Conservation (phyloP, 2,888 invertebrate genomes). For the Dryadula phaetusa region DNA sequence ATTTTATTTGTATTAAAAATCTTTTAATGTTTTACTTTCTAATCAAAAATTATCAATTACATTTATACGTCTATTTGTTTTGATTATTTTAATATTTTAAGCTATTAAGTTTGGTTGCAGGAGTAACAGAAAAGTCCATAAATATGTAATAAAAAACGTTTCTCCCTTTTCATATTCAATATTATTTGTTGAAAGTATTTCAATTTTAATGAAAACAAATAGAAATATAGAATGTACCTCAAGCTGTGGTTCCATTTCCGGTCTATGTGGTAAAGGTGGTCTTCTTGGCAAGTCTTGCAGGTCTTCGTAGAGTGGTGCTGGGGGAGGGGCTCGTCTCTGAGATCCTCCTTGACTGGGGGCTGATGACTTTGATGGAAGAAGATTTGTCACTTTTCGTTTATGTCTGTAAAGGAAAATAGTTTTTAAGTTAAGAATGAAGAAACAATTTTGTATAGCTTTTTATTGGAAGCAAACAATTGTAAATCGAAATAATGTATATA, state of each 20-base stretch:
- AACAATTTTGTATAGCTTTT: neutral
- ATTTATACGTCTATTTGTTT: too few species aligned
- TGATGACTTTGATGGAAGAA: slow-evolving; percentile 92
- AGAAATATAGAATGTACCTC: slow-evolving; percentile 61
- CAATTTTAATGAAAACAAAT: too few species aligned
- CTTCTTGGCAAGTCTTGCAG: slow-evolving; percentile 87
- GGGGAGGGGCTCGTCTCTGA: slow-evolving; percentile 79
- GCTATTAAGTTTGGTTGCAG: too few species aligned
- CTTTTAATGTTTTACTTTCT: too few species aligned
- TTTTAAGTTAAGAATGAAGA: slow-evolving; percentile 1
- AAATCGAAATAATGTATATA: too few species aligned
- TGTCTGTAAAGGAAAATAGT: slow-evolving; percentile 85
- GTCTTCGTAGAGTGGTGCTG: slow-evolving; percentile 91
- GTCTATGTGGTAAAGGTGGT: slow-evolving; percentile 77
- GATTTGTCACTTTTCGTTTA: slow-evolving; percentile 93
- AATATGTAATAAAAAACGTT: too few species aligned
- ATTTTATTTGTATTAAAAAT: neutral
- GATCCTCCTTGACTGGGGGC: slow-evolving; percentile 82
- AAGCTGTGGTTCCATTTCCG: slow-evolving; percentile 76
- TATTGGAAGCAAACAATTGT: too few species aligned
- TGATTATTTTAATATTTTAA: too few species aligned
- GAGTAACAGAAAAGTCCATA: too few species aligned
- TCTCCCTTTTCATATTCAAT: too few species aligned
- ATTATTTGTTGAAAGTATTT: too few species aligned
- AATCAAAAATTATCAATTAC: too few species aligned